phyloP scores from a whole-genome alignment of 2,888 invertebrate species.

The Cantharis lateralis region DNA sequence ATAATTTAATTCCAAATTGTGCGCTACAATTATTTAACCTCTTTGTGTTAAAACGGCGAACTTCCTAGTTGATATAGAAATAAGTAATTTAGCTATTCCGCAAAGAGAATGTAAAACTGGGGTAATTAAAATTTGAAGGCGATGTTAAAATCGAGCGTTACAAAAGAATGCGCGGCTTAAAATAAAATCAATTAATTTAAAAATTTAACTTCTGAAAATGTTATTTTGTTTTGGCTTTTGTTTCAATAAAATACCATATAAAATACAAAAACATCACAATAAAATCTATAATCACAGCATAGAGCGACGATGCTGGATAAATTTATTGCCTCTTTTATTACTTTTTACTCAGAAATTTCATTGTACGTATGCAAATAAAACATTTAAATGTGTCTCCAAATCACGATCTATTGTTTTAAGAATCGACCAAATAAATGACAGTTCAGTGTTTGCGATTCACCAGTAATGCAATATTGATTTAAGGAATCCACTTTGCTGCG shows the following conservation, averaged over 20 bases:
- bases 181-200: background rate
- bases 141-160: background rate
- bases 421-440: constrained; percentile 43
- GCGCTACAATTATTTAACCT: too few relatives aligned
- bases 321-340: constrained; percentile 52
- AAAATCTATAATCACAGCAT: constrained; percentile 36
- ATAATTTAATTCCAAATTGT: background rate
- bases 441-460: constrained; percentile 36
- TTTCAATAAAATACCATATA: constrained; percentile 9
- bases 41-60: too few relatives aligned
- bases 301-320: constrained; percentile 39
- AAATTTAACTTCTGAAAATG: background rate
- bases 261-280: constrained; percentile 17
- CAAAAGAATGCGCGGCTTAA: background rate
- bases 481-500: constrained; percentile 43
- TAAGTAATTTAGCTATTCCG: background rate
- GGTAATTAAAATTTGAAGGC: background rate
- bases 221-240: constrained; percentile 25
- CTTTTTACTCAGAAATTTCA: constrained; percentile 53
- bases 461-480: constrained; percentile 47
- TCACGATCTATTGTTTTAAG: constrained; percentile 48
- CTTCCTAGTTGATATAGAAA: background rate
- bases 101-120: background rate
- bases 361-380: constrained; percentile 54
- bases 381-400: constrained; percentile 48